Evolutionary conservation across 2,888 invertebrate species (phyloP), one percentile per base, ranked within the genome.

Genomic region (Blastobasis lacticolella): DNA sequence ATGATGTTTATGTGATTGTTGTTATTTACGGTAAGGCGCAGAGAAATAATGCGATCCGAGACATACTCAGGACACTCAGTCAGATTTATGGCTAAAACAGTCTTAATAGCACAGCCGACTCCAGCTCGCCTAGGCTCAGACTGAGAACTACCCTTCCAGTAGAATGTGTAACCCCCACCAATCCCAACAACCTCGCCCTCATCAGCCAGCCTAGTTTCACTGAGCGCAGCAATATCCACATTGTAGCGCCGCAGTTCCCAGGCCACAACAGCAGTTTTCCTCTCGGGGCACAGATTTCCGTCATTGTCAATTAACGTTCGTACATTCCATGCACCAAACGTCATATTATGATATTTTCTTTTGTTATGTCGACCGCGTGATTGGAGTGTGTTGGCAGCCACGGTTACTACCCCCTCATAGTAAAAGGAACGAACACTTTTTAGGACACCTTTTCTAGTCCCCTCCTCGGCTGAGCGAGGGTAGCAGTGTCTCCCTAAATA

Each of bases 381-480:
- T 36, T 6, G 8, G 41, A 9, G 53, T 53, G 51, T 53, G 56
- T 8, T 46, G 53, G 52, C 54, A 54, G 53, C 58, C 53, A 56
- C 36, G 54, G 56, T 50, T 53, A 52, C 54, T 49, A 53, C 54
- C 56, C 8, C 48, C 42, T n/a, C n/a, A 4, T 10, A 9, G 4
- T 5, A 37, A 49, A 50, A 51, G 54, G 52, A 42, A n/a, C 44
- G 45, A 61, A 51, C 57, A 45, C 52, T 57, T 56, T 61, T 60
- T 60, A 46, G 61, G 57, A 43, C 61, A 59, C 58, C 58, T 59
- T 61, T 62, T 63, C 62, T 59, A 59, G 58, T 47, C 54, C 58
- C 58, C 51, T 59, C 56, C 59, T 42, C 46, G 57, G 56, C 56
- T 57, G 51, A 56, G 56, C 55, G 48, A 44, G 58, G 60, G 42